Evolutionary conservation across 2,113 vertebrate genomes (phyloP).

Genomic region (Bagarius yarrelli): DNA sequence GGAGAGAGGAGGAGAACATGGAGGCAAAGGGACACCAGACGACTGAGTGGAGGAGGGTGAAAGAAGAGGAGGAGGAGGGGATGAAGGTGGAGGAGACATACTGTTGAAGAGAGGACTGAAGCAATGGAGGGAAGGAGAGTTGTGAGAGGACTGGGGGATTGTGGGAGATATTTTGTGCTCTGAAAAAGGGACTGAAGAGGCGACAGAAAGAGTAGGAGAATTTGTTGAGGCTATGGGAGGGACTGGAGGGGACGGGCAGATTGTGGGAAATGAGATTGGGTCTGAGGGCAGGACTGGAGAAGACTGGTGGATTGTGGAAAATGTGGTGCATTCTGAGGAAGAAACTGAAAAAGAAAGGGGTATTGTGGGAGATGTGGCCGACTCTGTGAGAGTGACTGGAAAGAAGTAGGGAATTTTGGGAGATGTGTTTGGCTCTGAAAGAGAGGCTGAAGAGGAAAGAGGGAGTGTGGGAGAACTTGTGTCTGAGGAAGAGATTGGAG

Average conservation of each 20-base stretch:
- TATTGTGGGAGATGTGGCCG: background rate
- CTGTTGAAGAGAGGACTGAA: background rate
- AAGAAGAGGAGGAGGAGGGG: background rate
- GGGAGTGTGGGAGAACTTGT: too few species aligned
- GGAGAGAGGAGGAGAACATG: conserved; percentile 44
- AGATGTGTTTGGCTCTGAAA: background rate
- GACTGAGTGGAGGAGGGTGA: background rate
- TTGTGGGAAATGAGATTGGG: background rate
- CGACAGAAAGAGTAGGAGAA: conserved; percentile 50
- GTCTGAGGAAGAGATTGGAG: conserved; percentile 25
- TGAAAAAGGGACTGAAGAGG: background rate
- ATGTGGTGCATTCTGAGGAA: conserved; percentile 3
- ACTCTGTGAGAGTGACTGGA: background rate
- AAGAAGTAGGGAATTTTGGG: background rate
- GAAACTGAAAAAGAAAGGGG: background rate
- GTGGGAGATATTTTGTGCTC: background rate
- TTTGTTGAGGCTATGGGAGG: background rate
- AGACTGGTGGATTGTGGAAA: background rate
- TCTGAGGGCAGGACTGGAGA: conserved; percentile 16
- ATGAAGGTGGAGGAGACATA: background rate
- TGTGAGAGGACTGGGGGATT: conserved; percentile 14
- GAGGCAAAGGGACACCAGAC: conserved; percentile 3
- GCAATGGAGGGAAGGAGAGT: background rate
- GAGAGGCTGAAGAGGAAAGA: conserved; percentile 40
- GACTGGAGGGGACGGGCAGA: background rate